Conservation (phyloP, 2,888 invertebrate genomes). For the Polyploca ridens region DNA sequence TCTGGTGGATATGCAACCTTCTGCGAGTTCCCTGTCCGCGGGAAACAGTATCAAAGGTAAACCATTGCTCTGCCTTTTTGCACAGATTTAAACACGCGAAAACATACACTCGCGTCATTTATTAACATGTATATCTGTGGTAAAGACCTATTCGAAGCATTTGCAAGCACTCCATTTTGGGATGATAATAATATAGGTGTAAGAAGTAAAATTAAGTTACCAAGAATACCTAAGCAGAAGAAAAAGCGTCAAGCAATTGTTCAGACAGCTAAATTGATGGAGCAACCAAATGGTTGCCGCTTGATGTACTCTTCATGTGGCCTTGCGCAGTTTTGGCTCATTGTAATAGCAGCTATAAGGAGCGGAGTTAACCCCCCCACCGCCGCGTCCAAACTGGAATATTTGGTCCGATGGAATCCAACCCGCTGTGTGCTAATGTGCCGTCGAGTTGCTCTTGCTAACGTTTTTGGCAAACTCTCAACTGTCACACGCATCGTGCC, state of each 20-base stretch:
- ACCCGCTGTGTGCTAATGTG: conserved; percentile 60
- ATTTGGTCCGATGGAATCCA: conserved; percentile 53
- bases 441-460: conserved; percentile 61
- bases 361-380: conserved; percentile 20
- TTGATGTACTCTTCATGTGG: background rate
- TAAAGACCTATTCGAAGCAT: too few species aligned
- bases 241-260: background rate
- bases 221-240: background rate
- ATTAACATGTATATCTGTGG: too few species aligned
- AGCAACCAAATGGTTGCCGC: background rate
- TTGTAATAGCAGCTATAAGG: conserved; percentile 14
- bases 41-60: too few species aligned
- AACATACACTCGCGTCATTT: too few species aligned
- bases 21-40: too few species aligned
- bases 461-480: conserved; percentile 78
- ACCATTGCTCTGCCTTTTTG: too few species aligned
- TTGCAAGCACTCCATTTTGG: too few species aligned
- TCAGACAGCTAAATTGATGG: background rate
- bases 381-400: conserved; percentile 25
- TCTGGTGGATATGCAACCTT: too few species aligned
- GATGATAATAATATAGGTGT: too few species aligned
- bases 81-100: too few species aligned
- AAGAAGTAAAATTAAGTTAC: too few species aligned
- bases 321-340: background rate
- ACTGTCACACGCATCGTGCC: conserved; percentile 77